Percentiles rank a stretch among this genome's conserved stretches.
Evolutionary conservation across 2,113 vertebrate genomes (phyloP).

Genomic region (Cryptomyrus ogoouensis): DNA sequence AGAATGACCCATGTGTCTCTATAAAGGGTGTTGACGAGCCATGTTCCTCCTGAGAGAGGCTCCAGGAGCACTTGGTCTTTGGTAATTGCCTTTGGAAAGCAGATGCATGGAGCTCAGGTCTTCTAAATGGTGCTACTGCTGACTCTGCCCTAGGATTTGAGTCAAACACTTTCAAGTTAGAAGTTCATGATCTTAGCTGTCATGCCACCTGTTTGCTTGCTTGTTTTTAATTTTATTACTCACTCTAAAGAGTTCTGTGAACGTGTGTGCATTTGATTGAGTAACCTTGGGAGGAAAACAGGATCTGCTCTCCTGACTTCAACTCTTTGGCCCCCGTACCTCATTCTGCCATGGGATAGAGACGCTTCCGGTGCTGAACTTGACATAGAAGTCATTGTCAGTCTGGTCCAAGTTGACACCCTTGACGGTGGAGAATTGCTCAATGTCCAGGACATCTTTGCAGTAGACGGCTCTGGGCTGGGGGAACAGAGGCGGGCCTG

Average conservation of each 20-base stretch:
- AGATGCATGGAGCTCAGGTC: not conserved
- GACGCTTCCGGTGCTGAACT: constrained; percentile 68
- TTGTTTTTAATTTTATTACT: not conserved
- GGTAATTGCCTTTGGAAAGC: not conserved
- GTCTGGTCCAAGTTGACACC: constrained; percentile 64
- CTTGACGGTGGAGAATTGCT: constrained; percentile 72
- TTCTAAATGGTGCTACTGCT: not conserved
- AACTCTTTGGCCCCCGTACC: constrained; percentile 42
- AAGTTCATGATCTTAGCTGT: not conserved
- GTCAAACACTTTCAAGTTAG: not conserved
- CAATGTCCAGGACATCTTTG: constrained; percentile 76
- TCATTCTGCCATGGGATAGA: constrained; percentile 75
- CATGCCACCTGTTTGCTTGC: not conserved
- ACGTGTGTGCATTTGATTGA: not conserved
- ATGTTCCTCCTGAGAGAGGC: not conserved
- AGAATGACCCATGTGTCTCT: not conserved
- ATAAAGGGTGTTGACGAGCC: not conserved
- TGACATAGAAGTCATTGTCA: constrained; percentile 65
- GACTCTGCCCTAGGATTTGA: not conserved
- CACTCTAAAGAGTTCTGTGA: not conserved
- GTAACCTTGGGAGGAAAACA: not conserved
- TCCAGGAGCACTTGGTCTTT: not conserved
- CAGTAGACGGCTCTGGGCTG: constrained; percentile 77
- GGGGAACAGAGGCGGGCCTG: not conserved
- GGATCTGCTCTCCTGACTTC: not conserved